These are phyloP conservation scores for Enteromius afrohamiltoni DNA, from an alignment of 2,797 vertebrate species.

Conservation along the genomic window DNA sequence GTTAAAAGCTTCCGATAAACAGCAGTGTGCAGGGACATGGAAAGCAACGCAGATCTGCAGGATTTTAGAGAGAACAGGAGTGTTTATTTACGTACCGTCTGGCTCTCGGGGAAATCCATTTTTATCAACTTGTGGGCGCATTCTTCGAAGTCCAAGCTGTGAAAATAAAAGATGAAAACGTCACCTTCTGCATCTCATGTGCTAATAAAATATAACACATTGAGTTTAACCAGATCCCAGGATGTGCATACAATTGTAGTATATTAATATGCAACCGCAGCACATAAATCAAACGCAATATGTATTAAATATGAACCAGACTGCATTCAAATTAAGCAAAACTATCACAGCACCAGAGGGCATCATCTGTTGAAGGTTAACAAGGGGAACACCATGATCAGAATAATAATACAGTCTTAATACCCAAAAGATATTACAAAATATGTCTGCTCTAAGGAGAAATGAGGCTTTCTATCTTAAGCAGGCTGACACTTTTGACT, in stretches of 20 bases:
- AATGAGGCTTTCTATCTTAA: not conserved
- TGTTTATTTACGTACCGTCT: slow-evolving; percentile 83
- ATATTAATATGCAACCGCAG: not conserved
- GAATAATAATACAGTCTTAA: not conserved
- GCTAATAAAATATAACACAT: not conserved
- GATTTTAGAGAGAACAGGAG: not conserved
- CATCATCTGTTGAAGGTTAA: slow-evolving; percentile 7
- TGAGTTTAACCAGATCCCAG: not conserved
- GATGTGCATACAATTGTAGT: not conserved
- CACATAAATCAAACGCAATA: slow-evolving; percentile 32
- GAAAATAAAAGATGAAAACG: slow-evolving; percentile 57
- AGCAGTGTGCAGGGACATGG: slow-evolving; percentile 22
- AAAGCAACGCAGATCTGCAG: slow-evolving; percentile 15
- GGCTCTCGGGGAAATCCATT: slow-evolving; percentile 96
- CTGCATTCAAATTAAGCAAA: slow-evolving; percentile 13
- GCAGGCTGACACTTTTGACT: not conserved
- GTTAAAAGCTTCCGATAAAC: slow-evolving; percentile 52
- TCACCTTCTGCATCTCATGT: slow-evolving; percentile 38
- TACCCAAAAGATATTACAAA: not conserved
- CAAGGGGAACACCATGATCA: not conserved
- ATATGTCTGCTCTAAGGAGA: not conserved
- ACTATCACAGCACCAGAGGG: slow-evolving; percentile 12
- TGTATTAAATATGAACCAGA: slow-evolving; percentile 19
- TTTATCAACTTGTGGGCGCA: slow-evolving; percentile 97
- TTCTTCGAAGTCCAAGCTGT: slow-evolving; percentile 99